Percentiles rank a stretch among this genome's conserved stretches.
These are phyloP conservation scores for Typhlomys cinereus DNA, from an alignment of 2,113 vertebrate species.

Conservation along the genomic window DNA sequence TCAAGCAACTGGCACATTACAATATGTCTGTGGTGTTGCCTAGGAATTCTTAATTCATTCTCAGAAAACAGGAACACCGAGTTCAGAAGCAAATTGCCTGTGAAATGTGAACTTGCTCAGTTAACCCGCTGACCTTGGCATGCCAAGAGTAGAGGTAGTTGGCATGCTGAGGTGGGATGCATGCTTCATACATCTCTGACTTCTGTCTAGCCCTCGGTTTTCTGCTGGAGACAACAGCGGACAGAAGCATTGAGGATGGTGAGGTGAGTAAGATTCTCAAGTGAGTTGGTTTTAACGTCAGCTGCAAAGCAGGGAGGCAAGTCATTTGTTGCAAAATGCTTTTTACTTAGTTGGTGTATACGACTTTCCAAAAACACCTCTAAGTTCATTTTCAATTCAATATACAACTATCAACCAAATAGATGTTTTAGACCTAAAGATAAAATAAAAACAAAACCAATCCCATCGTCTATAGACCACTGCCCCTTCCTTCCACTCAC, in stretches of 20 bases:
- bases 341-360: neutral
- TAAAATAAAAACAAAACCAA: neutral
- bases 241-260: neutral
- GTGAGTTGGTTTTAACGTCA: neutral
- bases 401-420: neutral
- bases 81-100: neutral
- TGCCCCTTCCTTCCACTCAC: accelerated
- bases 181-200: accelerated
- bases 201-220: neutral
- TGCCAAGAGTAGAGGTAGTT: neutral
- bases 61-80: neutral
- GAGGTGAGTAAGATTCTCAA: neutral
- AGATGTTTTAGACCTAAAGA: neutral
- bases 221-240: neutral
- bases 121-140: neutral
- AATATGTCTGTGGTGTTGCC: neutral
- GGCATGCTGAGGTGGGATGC: neutral
- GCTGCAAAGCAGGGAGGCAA: neutral
- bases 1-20: neutral
- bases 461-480: neutral
- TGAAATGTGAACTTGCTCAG: neutral
- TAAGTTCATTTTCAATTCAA: neutral
- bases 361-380: neutral
- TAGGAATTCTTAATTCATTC: neutral
- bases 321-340: neutral